These are phyloP conservation scores for Indri indri DNA, from an alignment of 2,113 vertebrate species.

Conservation along the genomic window DNA sequence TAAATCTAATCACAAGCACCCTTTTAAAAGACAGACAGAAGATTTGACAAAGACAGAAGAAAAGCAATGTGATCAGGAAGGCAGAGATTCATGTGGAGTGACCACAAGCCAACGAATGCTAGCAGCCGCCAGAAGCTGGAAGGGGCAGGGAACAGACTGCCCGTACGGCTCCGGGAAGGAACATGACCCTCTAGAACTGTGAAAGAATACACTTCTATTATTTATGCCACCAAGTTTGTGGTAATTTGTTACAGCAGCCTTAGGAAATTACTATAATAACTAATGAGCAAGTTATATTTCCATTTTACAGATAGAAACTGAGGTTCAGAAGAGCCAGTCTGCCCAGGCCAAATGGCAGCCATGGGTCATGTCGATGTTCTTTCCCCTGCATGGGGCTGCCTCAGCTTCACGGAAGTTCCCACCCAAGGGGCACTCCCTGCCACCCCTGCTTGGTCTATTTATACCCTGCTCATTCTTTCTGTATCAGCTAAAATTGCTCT, in stretches of 20 bases:
- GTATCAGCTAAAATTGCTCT: background rate
- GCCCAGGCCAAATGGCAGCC: background rate
- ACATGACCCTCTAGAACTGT: background rate
- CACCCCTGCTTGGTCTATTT: background rate
- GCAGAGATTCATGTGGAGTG: background rate
- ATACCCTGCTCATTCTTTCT: background rate
- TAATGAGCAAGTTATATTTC: background rate
- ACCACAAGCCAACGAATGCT: background rate
- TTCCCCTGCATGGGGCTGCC: background rate
- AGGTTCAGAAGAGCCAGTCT: background rate
- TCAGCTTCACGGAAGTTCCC: background rate
- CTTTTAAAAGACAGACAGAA: background rate
- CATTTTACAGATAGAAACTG: background rate
- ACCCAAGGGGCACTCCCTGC: accelerated
- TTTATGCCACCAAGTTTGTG: background rate
- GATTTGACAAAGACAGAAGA: background rate
- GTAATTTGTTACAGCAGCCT: background rate
- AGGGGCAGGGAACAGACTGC: background rate
- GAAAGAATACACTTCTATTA: background rate
- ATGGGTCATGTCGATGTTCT: background rate
- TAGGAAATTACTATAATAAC: background rate
- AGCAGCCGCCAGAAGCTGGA: background rate
- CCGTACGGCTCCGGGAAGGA: background rate
- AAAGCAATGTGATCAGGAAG: background rate
- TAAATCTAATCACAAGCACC: background rate